Base-by-base conservation (phyloP, 2,113 vertebrate genomes). In the Romanogobio albipinnatus region DNA sequence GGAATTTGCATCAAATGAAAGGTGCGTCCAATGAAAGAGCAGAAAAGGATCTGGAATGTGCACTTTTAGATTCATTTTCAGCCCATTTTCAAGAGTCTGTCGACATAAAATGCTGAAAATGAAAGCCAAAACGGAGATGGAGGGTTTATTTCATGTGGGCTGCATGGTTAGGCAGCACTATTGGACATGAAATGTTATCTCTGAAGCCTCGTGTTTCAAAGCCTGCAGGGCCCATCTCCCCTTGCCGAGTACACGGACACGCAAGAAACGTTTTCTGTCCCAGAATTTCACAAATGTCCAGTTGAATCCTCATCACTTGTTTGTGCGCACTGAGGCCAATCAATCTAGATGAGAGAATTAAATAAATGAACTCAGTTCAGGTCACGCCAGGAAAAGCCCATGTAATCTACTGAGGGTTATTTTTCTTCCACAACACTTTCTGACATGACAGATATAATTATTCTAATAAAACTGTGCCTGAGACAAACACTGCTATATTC, bases 401-500 rank as follows among this genome's bases (percentile, higher is more conserved):
- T 86, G 83, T 84, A 92, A 88, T 88, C 77, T 53, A 66, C 61
- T 36, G 75, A 83, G 86, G 87, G 82, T 19, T 83, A 73, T 81
- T 81, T 73, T 82, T 6, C 15, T 33, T 5, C 76, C 39, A 24
- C 6, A n/a, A 29, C 82, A 89, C 90, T 87, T 66, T 82, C 68
- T 88, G 77, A 83, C 86, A 90, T 85, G 26, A 87, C 85, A 89
- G 84, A 91, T 89, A 26, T 91, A 91, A 92, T 93, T 93, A 93
- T 91, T 93, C 47, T 88, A 87, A 90, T 92, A 91, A 91, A 93
- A 90, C 76, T 59, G 15, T 87, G 86, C 33, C 82, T 43, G 75
- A 66, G 86, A 84, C 64, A 85, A 90, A 91, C 86, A 89, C 89
- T 90, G 84, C 86, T 85, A 88, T 83, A 92, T 92, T 91, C 89